These are phyloP conservation scores for Anarhynchus alexandrinus DNA, from an alignment of 2,113 vertebrate genomes.

Conservation along the genomic window DNA sequence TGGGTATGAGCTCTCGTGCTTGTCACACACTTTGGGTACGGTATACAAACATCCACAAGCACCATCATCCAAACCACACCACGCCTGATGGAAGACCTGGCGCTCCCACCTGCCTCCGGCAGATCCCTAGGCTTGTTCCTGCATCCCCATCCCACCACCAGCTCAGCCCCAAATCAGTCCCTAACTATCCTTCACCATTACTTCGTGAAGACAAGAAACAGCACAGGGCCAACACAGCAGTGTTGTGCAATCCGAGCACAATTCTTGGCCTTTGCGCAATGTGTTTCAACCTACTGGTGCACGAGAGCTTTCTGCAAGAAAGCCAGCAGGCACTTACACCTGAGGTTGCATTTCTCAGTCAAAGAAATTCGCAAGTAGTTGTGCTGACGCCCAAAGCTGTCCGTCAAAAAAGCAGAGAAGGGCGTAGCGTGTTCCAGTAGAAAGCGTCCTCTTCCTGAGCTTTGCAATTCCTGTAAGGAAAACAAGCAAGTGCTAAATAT, in stretches of 20 bases:
- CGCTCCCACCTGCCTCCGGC: background rate
- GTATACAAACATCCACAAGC: background rate
- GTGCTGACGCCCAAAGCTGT: slow-evolving; percentile 88
- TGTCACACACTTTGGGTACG: background rate
- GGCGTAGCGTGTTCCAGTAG: slow-evolving; percentile 68
- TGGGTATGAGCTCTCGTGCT: background rate
- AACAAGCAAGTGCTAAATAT: background rate
- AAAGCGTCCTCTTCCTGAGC: slow-evolving; percentile 51
- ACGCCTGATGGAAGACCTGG: background rate
- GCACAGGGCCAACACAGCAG: background rate
- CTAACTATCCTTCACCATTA: background rate
- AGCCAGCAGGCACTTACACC: slow-evolving; percentile 82
- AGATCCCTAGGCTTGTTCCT: background rate
- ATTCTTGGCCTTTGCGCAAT: background rate
- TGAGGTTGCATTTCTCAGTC: slow-evolving; percentile 96
- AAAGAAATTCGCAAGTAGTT: slow-evolving; percentile 94
- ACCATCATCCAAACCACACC: background rate
- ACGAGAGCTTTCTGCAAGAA: background rate
- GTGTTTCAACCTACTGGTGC: background rate
- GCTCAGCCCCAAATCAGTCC: background rate
- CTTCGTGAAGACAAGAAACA: background rate
- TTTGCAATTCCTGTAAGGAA: slow-evolving; percentile 63
- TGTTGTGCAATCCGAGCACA: background rate
- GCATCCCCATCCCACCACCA: background rate
- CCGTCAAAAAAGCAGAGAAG: slow-evolving; percentile 89